A percentile compares a stretch with the other conserved stretches of the same genome.
These are phyloP conservation scores for Emydura subglobosa DNA, from an alignment of 2,113 vertebrate genomes.

Conservation along the genomic window DNA sequence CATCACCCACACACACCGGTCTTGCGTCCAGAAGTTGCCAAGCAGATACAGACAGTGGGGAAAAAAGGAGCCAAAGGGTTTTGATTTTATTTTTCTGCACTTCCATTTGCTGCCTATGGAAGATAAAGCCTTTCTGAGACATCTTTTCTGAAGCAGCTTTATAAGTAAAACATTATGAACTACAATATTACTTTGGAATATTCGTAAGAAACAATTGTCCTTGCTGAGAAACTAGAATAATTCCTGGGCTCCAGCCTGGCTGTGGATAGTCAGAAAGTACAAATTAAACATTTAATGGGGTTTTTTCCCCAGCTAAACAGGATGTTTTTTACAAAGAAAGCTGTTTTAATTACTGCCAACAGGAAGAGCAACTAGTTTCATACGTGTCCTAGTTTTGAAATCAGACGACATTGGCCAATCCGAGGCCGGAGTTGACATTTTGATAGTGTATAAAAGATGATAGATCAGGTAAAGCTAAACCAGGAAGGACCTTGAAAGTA, in stretches of 20 bases:
- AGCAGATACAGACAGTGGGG: not conserved
- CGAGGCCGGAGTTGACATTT: not conserved
- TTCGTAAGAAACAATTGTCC: not conserved
- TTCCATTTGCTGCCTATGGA: accelerated
- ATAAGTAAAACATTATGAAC: not conserved
- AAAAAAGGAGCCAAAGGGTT: not conserved
- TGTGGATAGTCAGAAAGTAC: not conserved
- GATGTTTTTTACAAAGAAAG: not conserved
- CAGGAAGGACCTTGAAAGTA: not conserved
- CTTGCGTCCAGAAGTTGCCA: not conserved
- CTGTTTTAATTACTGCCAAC: not conserved
- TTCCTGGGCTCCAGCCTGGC: not conserved
- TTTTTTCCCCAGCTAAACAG: not conserved
- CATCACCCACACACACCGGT: accelerated
- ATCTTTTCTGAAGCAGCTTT: slow-evolving; percentile 16
- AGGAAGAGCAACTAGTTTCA: not conserved
- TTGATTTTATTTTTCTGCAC: not conserved
- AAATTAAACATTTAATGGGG: not conserved
- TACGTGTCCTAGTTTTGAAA: not conserved
- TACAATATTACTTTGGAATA: not conserved
- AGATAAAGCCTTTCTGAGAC: not conserved
- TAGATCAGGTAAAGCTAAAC: not conserved
- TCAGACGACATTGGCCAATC: accelerated
- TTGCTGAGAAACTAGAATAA: not conserved
- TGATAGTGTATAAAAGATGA: not conserved